phyloP scores from a whole-genome alignment of 2,888 invertebrate genomes.

The Eurytoma californica region DNA sequence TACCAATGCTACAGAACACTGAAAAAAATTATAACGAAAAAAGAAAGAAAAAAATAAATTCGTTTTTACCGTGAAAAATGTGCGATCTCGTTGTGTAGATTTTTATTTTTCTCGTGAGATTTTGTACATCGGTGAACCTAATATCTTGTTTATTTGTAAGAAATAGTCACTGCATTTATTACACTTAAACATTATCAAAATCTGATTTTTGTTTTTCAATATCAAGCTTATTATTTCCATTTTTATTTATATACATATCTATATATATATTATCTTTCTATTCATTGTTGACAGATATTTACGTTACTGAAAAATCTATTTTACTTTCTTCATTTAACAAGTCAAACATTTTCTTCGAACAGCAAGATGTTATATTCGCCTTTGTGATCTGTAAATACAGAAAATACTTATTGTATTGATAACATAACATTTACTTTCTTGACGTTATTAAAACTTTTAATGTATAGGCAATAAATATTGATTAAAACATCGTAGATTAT shows the following conservation, averaged over 20 bases:
- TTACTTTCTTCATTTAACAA: no score
- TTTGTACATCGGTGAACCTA: slow-evolving; percentile 19
- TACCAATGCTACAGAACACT: slow-evolving; percentile 25
- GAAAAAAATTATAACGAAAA: slow-evolving; percentile 15
- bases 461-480: slow-evolving; percentile 25
- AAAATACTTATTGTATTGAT: slow-evolving; percentile 39
- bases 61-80: slow-evolving; percentile 49
- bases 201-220: not conserved
- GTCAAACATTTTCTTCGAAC: not conserved
- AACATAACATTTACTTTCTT: slow-evolving; percentile 33
- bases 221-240: no score
- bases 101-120: slow-evolving; percentile 33
- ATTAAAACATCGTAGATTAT: slow-evolving; percentile 22
- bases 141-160: slow-evolving; percentile 5
- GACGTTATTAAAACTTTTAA: slow-evolving; percentile 42
- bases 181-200: not conserved
- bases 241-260: no score
- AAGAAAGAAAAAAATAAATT: slow-evolving; percentile 15
- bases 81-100: slow-evolving; percentile 50
- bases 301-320: no score
- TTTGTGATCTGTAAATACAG: slow-evolving; percentile 44
- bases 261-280: no score
- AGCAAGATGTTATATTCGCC: slow-evolving; percentile 27
- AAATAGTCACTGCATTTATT: no score
- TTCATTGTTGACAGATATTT: no score